Conservation (phyloP, 2,888 invertebrate species). For the Cheilosia soror region DNA sequence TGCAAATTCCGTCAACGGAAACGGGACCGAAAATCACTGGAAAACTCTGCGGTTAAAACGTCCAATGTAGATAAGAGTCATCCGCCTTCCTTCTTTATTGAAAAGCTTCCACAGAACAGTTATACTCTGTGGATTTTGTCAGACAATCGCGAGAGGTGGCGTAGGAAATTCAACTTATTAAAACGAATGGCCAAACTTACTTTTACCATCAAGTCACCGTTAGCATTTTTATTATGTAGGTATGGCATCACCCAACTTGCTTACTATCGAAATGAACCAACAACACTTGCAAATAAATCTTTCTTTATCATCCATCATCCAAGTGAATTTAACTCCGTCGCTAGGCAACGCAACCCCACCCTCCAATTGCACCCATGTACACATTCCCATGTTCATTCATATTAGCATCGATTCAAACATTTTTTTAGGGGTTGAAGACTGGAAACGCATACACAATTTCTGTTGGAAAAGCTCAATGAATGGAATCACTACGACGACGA, state of each 20-base stretch:
- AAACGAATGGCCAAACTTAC: too few relatives aligned
- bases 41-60: too few relatives aligned
- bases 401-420: constrained; percentile 24
- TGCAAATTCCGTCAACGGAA: too few relatives aligned
- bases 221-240: too few relatives aligned
- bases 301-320: constrained; percentile 23
- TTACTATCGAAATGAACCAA: constrained; percentile 9
- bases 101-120: too few relatives aligned
- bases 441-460: constrained; percentile 49
- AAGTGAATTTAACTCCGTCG: constrained; percentile 46
- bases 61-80: too few relatives aligned
- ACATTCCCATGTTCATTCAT: constrained; percentile 67
- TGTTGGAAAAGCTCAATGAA: constrained; percentile 69
- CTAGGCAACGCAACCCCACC: constrained; percentile 58
- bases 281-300: constrained; percentile 3
- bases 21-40: too few relatives aligned
- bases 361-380: constrained; percentile 39
- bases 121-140: too few relatives aligned
- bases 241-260: background rate
- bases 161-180: too few relatives aligned
- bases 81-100: too few relatives aligned
- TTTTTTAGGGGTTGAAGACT: constrained; percentile 52
- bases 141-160: too few relatives aligned
- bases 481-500: constrained; percentile 63
- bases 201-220: too few relatives aligned